Evolutionary conservation across 2,888 invertebrate genomes (phyloP).

Genomic region (Mesorhabditis spiculigera): DNA sequence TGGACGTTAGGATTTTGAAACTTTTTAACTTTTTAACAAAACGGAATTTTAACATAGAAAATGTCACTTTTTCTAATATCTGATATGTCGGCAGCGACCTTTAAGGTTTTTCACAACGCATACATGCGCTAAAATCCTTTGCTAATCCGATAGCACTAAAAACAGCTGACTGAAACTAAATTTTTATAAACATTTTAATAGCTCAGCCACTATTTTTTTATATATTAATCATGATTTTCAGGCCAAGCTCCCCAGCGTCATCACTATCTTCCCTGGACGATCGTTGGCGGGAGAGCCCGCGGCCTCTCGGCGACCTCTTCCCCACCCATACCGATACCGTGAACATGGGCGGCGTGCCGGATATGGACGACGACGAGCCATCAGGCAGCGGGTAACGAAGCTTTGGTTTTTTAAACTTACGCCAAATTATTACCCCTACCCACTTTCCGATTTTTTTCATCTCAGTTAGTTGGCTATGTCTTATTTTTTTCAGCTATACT

Average conservation of each 20-base stretch:
- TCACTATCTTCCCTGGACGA: constrained; percentile 5
- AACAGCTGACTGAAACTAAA: too few relatives aligned
- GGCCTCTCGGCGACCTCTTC: constrained; percentile 21
- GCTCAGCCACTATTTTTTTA: too few relatives aligned
- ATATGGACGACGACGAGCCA: constrained; percentile 18
- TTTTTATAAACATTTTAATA: too few relatives aligned
- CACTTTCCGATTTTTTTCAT: constrained; percentile 11
- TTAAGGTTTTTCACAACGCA: too few relatives aligned
- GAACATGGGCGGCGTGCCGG: constrained; percentile 32
- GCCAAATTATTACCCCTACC: constrained; percentile 8
- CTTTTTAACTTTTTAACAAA: background rate
- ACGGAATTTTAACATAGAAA: too few relatives aligned
- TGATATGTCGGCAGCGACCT: too few relatives aligned
- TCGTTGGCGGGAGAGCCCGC: constrained; percentile 15
- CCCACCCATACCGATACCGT: constrained; percentile 12
- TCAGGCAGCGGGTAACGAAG: background rate
- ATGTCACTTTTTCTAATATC: too few relatives aligned
- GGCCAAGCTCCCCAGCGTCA: background rate
- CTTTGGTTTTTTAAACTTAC: background rate
- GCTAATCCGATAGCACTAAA: too few relatives aligned
- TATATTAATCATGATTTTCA: too few relatives aligned
- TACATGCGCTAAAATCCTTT: too few relatives aligned
- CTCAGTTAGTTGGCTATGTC: background rate
- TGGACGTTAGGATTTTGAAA: background rate
- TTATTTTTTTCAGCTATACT: constrained; percentile 1